Percentiles rank a stretch among this genome's conserved stretches.
Conservation (phyloP, 2,797 vertebrate genomes). For the Urosaurus nigricauda region DNA sequence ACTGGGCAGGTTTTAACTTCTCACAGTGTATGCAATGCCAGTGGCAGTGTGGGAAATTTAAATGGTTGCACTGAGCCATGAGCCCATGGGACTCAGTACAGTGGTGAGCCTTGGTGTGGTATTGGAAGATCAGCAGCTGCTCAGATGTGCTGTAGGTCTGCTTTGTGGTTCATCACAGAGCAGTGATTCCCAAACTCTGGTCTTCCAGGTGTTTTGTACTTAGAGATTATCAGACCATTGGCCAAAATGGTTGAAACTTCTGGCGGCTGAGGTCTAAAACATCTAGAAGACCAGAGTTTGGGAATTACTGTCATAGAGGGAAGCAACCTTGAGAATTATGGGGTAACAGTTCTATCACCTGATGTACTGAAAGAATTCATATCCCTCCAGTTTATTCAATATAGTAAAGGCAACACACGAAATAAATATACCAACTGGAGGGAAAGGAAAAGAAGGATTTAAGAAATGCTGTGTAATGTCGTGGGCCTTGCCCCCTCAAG, state of each 20-base stretch:
- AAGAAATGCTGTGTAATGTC: slow-evolving; percentile 1
- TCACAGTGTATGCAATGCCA: too few species aligned
- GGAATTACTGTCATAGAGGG: too few species aligned
- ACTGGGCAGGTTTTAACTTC: too few species aligned
- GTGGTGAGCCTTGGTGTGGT: neutral
- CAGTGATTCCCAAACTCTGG: too few species aligned
- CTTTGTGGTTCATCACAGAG: neutral
- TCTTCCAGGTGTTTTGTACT: too few species aligned
- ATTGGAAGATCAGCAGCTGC: neutral
- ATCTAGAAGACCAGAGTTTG: too few species aligned
- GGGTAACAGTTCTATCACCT: neutral
- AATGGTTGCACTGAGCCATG: too few species aligned
- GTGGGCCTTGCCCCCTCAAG: slow-evolving; percentile 30
- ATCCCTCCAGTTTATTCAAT: slow-evolving; percentile 11
- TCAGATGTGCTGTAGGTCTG: neutral
- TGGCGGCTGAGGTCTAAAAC: too few species aligned
- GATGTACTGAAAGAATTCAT: neutral
- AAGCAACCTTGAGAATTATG: neutral
- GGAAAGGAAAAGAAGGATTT: neutral
- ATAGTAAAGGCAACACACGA: neutral
- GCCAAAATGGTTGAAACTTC: too few species aligned
- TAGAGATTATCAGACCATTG: too few species aligned
- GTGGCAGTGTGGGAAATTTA: too few species aligned
- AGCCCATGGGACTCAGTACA: neutral
- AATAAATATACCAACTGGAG: neutral